These are phyloP conservation scores for Noctua fimbriata DNA, from an alignment of 2,888 invertebrate species.

Conservation along the genomic window DNA sequence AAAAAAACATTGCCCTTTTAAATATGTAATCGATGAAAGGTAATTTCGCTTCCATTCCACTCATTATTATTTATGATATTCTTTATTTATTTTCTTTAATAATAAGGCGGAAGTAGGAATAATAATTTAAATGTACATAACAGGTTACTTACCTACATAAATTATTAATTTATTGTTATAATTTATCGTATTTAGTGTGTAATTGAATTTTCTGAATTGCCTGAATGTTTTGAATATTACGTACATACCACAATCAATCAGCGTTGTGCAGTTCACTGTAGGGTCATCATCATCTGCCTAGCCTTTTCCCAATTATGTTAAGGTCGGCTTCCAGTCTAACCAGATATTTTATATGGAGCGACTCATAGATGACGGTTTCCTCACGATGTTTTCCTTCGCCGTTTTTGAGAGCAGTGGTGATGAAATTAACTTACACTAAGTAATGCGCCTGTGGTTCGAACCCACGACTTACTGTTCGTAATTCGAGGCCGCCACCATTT, in stretches of 20 bases:
- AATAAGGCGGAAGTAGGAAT: slow-evolving; percentile 16
- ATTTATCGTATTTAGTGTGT: neutral
- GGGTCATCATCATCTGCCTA: neutral
- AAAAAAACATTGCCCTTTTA: slow-evolving; percentile 36
- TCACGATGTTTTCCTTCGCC: too few species aligned
- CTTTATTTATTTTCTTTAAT: slow-evolving; percentile 16
- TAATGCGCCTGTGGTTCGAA: too few species aligned
- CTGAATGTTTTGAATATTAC: neutral
- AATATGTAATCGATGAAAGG: slow-evolving; percentile 36
- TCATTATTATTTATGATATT: slow-evolving; percentile 16
- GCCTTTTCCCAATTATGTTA: neutral
- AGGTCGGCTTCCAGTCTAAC: too few species aligned
- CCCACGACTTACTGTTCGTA: too few species aligned
- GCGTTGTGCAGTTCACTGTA: neutral
- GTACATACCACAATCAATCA: neutral
- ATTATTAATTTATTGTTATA: neutral
- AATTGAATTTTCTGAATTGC: neutral
- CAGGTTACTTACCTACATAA: neutral
- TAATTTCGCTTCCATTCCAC: slow-evolving; percentile 24
- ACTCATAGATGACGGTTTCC: too few species aligned
- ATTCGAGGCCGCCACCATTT: too few species aligned
- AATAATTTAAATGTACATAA: slow-evolving; percentile 1
- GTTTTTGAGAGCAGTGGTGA: too few species aligned
- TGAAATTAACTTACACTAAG: too few species aligned
- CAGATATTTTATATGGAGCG: too few species aligned